Percentiles rank a stretch among this genome's conserved stretches.
Evolutionary conservation across 2,797 vertebrate species (phyloP).

Genomic region (Enteromius anoplus): DNA sequence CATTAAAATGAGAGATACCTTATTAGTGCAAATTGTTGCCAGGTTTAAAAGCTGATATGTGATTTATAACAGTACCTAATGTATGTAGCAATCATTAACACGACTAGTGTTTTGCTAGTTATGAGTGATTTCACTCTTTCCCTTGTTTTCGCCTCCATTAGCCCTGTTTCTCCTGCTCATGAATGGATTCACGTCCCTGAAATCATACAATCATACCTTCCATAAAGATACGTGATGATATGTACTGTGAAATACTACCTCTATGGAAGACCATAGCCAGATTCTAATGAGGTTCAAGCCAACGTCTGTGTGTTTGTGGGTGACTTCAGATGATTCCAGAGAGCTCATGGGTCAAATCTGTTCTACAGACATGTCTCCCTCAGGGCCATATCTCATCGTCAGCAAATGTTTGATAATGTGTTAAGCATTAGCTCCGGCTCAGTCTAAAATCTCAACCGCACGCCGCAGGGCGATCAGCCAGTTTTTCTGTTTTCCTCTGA

Average conservation of each 20-base stretch:
- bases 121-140: slow-evolving; percentile 1
- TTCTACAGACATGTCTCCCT: slow-evolving; percentile 39
- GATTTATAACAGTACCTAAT: neutral
- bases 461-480: slow-evolving; percentile 19
- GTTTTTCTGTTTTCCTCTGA: slow-evolving; percentile 5
- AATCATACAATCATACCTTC: slow-evolving; percentile 8
- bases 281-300: slow-evolving; percentile 41
- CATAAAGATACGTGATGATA: slow-evolving; percentile 16
- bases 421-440: slow-evolving; percentile 38
- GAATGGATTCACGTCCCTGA: neutral
- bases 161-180: neutral
- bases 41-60: neutral
- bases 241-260: slow-evolving; percentile 35
- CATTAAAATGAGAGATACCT: neutral
- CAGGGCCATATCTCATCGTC: slow-evolving; percentile 36
- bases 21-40: neutral
- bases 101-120: neutral
- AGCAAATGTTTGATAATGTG: slow-evolving; percentile 52
- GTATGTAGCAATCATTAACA: neutral
- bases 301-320: slow-evolving; percentile 26
- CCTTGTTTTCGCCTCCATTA: neutral
- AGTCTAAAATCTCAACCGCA: slow-evolving; percentile 28
- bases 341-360: slow-evolving; percentile 33
- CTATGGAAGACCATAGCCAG: neutral
- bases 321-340: slow-evolving; percentile 30